Base-by-base conservation (phyloP, 2,888 invertebrate species). In the Platycheirus rosarum region DNA sequence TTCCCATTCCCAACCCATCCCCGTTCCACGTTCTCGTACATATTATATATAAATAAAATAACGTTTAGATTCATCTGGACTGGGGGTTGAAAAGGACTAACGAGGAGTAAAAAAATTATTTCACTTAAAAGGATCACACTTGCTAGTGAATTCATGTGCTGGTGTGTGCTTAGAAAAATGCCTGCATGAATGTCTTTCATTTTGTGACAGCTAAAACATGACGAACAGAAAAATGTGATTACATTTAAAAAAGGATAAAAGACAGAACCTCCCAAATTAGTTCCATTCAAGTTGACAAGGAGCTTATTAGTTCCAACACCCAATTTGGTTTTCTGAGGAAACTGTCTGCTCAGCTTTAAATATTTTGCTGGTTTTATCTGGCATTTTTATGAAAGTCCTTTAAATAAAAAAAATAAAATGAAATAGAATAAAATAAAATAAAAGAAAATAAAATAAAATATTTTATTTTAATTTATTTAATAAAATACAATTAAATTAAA, bases 141-240 rank as follows among this genome's bases (percentile, higher is more conserved):
- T 37, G 37, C 23, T 14, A 40, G 23, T 40, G 40, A 40, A 55
- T 16, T 23, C 37, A 55, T 55, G 37, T 18, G 26, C 18, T 11
- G 11, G 32, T 51, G 51, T n/a, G 51, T 57, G 37, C 23, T 37
- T 40, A 5, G n/a, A 26, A 18, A 57, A 40, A 55, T 37, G 35
- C 13, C 37, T 13, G 2, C 9, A 55, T 40, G 37, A 55, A 9
- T 14, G 9, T 40, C 57, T 57, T 57, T 23, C 23, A 23, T 23
- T 23, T 57, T 40, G 40, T 57, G 57, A 57, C 37, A 40, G 23
- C 13, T 14, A 40, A 3, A 5, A 13, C 37, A 40, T 13, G 3
- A 57, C 0, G 11, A 57, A n/a, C n/a, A 57, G 11, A 57, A 14
- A 7, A 23, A 8, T 32, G 8, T 32, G 3, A 40, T 26, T 57